phyloP scores from a whole-genome alignment of 92 coral and sea anemone species.

The Bergia puertoricense region DNA sequence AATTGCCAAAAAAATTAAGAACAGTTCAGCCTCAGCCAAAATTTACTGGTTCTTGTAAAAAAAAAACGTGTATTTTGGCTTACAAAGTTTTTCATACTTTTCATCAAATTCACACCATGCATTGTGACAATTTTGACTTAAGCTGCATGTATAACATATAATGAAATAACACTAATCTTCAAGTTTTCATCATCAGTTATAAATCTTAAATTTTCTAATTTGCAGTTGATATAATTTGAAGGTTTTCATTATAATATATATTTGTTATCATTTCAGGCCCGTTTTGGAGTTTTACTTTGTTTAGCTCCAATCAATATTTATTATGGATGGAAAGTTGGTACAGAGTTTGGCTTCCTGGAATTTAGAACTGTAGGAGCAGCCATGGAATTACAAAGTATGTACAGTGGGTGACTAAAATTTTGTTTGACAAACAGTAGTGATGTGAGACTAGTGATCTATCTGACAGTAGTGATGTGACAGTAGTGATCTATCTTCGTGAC shows the following conservation, averaged over 20 bases:
- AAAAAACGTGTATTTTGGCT: too few relatives aligned
- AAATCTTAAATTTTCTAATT: too few relatives aligned
- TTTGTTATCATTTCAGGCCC: slow-evolving; percentile 56
- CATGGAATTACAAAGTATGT: slow-evolving; percentile 79
- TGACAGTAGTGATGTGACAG: too few relatives aligned
- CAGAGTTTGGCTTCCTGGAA: slow-evolving; percentile 85
- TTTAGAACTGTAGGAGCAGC: slow-evolving; percentile 93
- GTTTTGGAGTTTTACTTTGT: slow-evolving; percentile 64
- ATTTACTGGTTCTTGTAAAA: too few relatives aligned
- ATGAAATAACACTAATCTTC: neutral
- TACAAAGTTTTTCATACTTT: too few relatives aligned
- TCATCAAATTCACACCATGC: too few relatives aligned
- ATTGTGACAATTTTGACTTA: too few relatives aligned
- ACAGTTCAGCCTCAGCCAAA: too few relatives aligned
- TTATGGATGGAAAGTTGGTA: slow-evolving; percentile 78
- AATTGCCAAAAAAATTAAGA: too few relatives aligned
- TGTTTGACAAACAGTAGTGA: neutral
- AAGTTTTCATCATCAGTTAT: neutral
- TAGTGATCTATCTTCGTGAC: too few relatives aligned
- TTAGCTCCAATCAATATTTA: slow-evolving; percentile 76
- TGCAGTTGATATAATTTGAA: neutral
- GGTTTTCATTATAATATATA: neutral
- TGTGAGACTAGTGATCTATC: neutral
- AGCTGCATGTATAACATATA: too few relatives aligned
- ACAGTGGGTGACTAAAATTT: neutral